Evolutionary conservation across 2,888 invertebrate species (phyloP), one percentile per base, ranked within the genome.

Genomic region (Entomobrya multifasciata): DNA sequence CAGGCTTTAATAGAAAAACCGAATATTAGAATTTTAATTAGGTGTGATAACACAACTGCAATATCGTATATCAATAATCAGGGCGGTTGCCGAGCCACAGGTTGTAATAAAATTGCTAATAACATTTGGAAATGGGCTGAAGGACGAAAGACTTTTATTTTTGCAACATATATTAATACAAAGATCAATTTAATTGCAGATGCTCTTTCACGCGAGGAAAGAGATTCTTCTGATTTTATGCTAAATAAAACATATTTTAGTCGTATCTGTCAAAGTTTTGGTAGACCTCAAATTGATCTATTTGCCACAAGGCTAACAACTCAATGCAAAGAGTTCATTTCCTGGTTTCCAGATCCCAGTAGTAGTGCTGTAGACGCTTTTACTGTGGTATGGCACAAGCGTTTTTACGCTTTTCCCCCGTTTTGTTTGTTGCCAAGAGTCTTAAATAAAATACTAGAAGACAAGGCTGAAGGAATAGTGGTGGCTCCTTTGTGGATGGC

Each of bases 401-500:
- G 15, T 11, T 78, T 78, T 78, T 78, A 78, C 20, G 62, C 78
- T 4, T 78, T 78, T 36, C 78, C 78, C 1, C 78, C 78, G 1
- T 78, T 78, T 20, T 13, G 6, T 15, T 30, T 76, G 36, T 1
- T 76, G 8, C 15, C 25, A 5, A 76, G 25, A 22, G 76, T 76
- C 5, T 20, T 76, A 36, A 36, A 52, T 47, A 89, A 89, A 74
- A 85, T 89, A 27, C 27, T 25, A 1, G 13, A 74, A 15, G 87
- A 87, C 11, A 57, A 83, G 11, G 87, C 84, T 3, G 15, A 49
- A 0, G 87, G 84, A 10, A 88, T 90, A 62, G 47, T 90, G 0
- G 87, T 90, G 0, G 87, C 81, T 0, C 90, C 90, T 11, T 8
- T 57, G 13, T 90, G 89, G 89, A 17, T 41, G 1, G 49, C 82